These are phyloP conservation scores for Tetramorium simillimum DNA, from an alignment of 1,140 invertebrate species.

Conservation along the genomic window DNA sequence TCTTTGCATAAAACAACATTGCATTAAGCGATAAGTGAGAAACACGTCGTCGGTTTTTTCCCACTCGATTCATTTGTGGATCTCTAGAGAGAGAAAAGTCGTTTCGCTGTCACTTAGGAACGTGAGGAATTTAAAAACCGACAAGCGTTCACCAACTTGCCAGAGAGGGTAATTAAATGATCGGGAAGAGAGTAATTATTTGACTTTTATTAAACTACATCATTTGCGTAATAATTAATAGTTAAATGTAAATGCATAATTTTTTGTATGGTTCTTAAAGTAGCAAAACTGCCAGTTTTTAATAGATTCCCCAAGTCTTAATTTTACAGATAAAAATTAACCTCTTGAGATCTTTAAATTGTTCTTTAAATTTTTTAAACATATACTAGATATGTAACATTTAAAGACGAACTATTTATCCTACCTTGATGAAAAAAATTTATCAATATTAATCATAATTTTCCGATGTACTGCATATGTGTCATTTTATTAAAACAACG, in stretches of 20 bases:
- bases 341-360: not conserved
- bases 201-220: not conserved
- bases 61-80: not conserved
- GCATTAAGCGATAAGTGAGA: constrained; percentile 20
- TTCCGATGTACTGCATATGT: not conserved
- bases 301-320: not conserved
- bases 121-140: not conserved
- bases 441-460: not conserved
- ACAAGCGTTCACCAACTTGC: not conserved
- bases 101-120: constrained; percentile 1
- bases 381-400: not conserved
- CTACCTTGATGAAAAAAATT: not conserved
- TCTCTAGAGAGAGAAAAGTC: not conserved
- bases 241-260: not conserved
- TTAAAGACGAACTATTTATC: not conserved
- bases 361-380: not conserved
- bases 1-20: constrained; percentile 38
- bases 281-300: not conserved
- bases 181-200: not conserved
- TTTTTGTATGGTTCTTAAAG: not conserved
- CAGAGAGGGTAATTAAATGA: not conserved
- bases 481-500: constrained; percentile 45
- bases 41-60: constrained; percentile 14
- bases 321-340: not conserved
- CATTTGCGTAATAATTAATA: not conserved